A percentile compares a stretch with the other conserved stretches of the same genome.
Evolutionary conservation across 2,113 vertebrate genomes (phyloP).

Genomic region (Gobiocypris rarus): DNA sequence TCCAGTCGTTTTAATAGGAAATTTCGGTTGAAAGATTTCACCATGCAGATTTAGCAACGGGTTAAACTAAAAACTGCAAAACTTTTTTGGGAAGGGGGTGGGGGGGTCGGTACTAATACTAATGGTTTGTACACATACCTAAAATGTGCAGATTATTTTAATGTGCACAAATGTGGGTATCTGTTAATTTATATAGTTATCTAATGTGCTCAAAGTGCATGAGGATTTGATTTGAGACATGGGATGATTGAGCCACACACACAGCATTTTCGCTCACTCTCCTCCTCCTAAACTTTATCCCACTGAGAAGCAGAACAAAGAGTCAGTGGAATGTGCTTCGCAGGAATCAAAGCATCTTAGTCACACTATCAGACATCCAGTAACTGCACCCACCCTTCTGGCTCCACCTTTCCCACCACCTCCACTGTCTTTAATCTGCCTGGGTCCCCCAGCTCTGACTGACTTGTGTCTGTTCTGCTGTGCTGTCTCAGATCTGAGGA

Average conservation of each 20-base stretch:
- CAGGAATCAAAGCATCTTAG: not conserved
- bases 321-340: constrained; percentile 13
- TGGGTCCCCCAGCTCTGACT: not conserved
- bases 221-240: not conserved
- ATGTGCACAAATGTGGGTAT: not conserved
- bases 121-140: not conserved
- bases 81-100: too few species aligned
- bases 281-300: not conserved
- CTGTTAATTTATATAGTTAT: not conserved
- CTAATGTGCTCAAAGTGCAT: not conserved
- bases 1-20: not conserved
- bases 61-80: too few species aligned
- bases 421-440: not conserved
- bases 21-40: not conserved
- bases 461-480: not conserved
- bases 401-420: not conserved
- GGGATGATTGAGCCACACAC: constrained; percentile 13
- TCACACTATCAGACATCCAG: constrained; percentile 23
- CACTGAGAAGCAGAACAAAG: constrained; percentile 26
- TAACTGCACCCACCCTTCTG: not conserved
- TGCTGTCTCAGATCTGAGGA: constrained; percentile 25
- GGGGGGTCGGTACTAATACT: too few species aligned
- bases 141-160: not conserved
- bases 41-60: not conserved
- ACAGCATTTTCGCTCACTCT: constrained; percentile 4